Evolutionary conservation across 2,113 vertebrate genomes (phyloP), one percentile per base, ranked within the genome.

Genomic region (Phaethon lepturus): DNA sequence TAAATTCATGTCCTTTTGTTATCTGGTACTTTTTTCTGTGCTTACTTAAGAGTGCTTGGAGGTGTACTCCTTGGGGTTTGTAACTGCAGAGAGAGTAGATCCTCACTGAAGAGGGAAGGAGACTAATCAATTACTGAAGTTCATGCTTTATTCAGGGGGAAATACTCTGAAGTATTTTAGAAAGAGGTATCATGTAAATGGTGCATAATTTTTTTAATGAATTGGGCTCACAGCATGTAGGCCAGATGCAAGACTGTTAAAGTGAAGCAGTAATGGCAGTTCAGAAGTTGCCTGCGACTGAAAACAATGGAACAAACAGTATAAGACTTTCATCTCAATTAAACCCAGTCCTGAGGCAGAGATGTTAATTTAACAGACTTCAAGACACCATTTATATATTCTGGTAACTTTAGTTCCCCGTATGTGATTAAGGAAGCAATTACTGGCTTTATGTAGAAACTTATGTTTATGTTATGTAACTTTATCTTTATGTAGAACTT

Each of bases 321-420:
- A 97, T 98, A 96, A 97, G 62, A 40, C 95, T 98, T 97, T 96
- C 42, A 85, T 95, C 78, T 97, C 97, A 74, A 94, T 98, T 98
- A 97, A 98, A 87, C 66, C 60, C 79, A 93, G 81, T 98, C 97
- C 56, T 58, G 92, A 98, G 98, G 96, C 98, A 97, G 90, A 92
- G 60, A 95, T 97, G 97, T 97, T 98, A 98, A 97, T 98, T 98
- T 98, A 97, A 96, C 90, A 96, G 97, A 95, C 94, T 98, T 88
- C 95, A 86, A 98, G 94, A 98, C 67, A 95, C 91, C 68, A 56
- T 96, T 97, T 97, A 84, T 97, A 68, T 98, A 95, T 96, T 84
- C 81, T 95, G 87, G 96, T 93, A 96, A 83, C 97, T 98, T 97
- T 93, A 95, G 93, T 95, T 98, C 86, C 88, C 77, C 0, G 53